Base-by-base conservation (phyloP, 2,888 invertebrate genomes). In the Brachypterus glaber region DNA sequence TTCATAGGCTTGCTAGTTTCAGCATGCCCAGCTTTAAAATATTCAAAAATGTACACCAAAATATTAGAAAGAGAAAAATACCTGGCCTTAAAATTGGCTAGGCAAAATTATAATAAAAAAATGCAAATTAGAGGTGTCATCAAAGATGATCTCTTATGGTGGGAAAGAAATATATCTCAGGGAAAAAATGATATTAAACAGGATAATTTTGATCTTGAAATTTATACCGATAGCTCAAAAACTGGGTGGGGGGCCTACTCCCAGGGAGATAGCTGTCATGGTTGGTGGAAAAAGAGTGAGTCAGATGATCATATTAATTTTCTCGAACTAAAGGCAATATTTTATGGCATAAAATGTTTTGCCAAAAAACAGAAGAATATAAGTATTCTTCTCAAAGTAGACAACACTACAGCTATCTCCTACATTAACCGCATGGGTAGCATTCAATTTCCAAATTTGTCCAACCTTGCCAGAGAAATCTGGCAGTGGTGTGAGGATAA, bases 341-440 rank as follows among this genome's bases (percentile, higher is more conserved):
- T 29, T 11, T 29, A n/a, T n/a, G 29, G 29, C n/a, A n/a, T 29
- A 5, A 29, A 29, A 29, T 29, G 29, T 29, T 29, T 11, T 29
- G 12, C 29, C 5, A 29, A 29, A n/a, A 5, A 29, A n/a, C 12
- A n/a, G 12, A 8, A 12, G 5, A 11, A 29, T 11, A 8, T 5
- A n/a, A 11, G 12, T 12, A 29, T 29, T n/a, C 12, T 29, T n/a
- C 12, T 29, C 8, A 29, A 12, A 29, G 12, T 29, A 9, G 29
- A 29, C 11, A 29, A 29, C 12, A 29, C 29, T n/a, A n/a, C n/a
- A n/a, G n/a, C n/a, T n/a, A n/a, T n/a, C n/a, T n/a, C n/a, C n/a
- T n/a, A n/a, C n/a, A n/a, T 29, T n/a, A n/a, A 29, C 12, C 12
- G 29, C 9, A 29, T 11, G 29, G 29, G 29, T 7, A 12, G 29